Percentiles rank a stretch among this genome's conserved stretches.
phyloP scores from a whole-genome alignment of 2,888 invertebrate species.

The Uropetala carovei region DNA sequence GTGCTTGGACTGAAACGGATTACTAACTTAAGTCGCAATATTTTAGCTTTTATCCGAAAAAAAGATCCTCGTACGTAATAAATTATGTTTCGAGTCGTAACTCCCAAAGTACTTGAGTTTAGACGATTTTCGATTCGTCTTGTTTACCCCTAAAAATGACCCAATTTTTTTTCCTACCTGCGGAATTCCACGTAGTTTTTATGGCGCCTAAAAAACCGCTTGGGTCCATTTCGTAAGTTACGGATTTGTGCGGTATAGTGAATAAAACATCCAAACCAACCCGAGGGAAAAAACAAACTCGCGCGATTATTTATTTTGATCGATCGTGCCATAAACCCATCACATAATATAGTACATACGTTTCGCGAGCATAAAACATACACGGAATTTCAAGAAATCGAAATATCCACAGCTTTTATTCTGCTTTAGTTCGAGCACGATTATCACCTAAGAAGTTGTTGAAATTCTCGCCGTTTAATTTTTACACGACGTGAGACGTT shows the following conservation, averaged over 20 bases:
- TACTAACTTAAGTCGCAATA: too few relatives aligned
- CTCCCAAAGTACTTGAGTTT: too few relatives aligned
- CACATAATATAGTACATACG: neutral
- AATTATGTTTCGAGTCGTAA: too few relatives aligned
- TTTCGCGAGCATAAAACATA: neutral
- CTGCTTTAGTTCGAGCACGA: too few relatives aligned
- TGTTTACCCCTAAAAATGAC: conserved; percentile 11
- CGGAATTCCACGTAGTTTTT: neutral
- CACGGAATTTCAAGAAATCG: too few relatives aligned
- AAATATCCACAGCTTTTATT: too few relatives aligned
- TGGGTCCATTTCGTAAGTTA: neutral
- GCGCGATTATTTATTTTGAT: neutral
- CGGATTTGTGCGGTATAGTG: conserved; percentile 26
- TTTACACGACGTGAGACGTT: too few relatives aligned
- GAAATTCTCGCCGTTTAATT: too few relatives aligned
- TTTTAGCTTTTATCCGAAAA: too few relatives aligned
- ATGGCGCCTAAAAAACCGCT: conserved; percentile 2
- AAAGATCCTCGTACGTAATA: too few relatives aligned
- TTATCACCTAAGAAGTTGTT: too few relatives aligned
- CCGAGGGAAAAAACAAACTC: neutral
- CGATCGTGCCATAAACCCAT: neutral
- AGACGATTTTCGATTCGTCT: neutral
- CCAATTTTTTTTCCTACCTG: conserved; percentile 25
- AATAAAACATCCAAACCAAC: conserved; percentile 25
- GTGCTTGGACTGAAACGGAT: too few relatives aligned